These are phyloP conservation scores for Drosophila setifemur DNA, from an alignment of 1,140 invertebrate genomes.

Conservation along the genomic window DNA sequence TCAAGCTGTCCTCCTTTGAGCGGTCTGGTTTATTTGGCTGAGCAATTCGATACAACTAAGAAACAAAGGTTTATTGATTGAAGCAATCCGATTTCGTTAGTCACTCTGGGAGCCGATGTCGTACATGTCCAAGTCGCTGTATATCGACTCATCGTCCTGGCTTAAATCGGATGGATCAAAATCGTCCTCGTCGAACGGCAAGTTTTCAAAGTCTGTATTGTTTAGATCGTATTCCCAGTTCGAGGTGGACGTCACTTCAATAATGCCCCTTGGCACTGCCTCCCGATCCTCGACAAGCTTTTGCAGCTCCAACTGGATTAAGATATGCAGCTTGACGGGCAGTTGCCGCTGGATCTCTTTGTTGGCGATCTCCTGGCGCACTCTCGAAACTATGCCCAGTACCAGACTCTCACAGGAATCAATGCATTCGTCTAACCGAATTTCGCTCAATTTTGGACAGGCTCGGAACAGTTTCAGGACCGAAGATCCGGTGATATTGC, in stretches of 20 bases:
- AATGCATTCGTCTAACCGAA: neutral
- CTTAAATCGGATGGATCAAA: neutral
- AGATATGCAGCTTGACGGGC: conserved; percentile 23
- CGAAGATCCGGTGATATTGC: neutral
- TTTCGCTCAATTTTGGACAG: conserved; percentile 24
- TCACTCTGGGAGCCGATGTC: conserved; percentile 3
- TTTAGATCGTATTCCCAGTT: neutral
- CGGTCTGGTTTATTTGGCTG: too few species aligned
- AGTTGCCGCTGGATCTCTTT: conserved; percentile 14
- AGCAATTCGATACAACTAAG: too few species aligned
- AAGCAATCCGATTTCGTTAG: too few species aligned
- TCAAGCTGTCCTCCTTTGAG: too few species aligned
- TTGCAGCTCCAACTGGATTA: too few species aligned
- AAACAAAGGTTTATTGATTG: too few species aligned
- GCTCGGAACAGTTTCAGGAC: conserved; percentile 18
- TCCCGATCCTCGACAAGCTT: too few species aligned
- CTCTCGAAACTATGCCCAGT: conserved; percentile 1
- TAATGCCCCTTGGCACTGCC: conserved; percentile 24
- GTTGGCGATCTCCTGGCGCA: conserved; percentile 11
- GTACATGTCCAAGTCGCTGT: neutral
- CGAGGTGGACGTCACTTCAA: neutral
- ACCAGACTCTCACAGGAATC: conserved; percentile 8
- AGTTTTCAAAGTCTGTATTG: neutral
- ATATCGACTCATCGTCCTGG: neutral
- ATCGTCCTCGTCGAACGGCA: neutral